phyloP scores from a whole-genome alignment of 1,140 invertebrate species.

The Frieseomelitta varia region DNA sequence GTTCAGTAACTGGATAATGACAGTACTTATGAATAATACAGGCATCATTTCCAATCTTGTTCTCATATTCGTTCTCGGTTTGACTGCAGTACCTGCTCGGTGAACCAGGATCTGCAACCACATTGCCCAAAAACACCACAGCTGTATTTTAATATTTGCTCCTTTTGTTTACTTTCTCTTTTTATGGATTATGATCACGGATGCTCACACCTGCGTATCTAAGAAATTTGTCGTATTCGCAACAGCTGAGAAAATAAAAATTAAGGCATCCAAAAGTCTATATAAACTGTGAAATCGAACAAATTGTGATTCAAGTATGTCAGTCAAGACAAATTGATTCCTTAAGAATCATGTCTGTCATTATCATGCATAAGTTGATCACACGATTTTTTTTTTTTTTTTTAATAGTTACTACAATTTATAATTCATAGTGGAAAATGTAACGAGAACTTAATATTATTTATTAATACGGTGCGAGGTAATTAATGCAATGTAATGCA shows the following conservation, averaged over 20 bases:
- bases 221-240: background rate
- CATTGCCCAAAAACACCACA: conserved; percentile 61
- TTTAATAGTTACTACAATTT: background rate
- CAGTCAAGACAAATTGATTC: background rate
- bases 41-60: background rate
- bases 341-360: background rate
- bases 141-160: conserved; percentile 32
- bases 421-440: background rate
- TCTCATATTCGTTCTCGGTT: conserved; percentile 41
- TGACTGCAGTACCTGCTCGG: conserved; percentile 67
- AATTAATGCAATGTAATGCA: background rate
- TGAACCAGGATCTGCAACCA: conserved; percentile 75
- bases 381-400: background rate
- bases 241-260: background rate
- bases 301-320: background rate
- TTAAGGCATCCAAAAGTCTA: background rate
- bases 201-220: conserved; percentile 57
- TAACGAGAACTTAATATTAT: background rate
- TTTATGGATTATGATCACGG: conserved; percentile 56
- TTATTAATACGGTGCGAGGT: background rate
- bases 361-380: background rate
- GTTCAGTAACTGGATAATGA: conserved; percentile 11
- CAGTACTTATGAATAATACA: background rate
- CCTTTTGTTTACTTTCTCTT: conserved; percentile 35
- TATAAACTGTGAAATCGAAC: background rate